phyloP scores from a whole-genome alignment of 2,888 invertebrate species.

The Neria commutata region DNA sequence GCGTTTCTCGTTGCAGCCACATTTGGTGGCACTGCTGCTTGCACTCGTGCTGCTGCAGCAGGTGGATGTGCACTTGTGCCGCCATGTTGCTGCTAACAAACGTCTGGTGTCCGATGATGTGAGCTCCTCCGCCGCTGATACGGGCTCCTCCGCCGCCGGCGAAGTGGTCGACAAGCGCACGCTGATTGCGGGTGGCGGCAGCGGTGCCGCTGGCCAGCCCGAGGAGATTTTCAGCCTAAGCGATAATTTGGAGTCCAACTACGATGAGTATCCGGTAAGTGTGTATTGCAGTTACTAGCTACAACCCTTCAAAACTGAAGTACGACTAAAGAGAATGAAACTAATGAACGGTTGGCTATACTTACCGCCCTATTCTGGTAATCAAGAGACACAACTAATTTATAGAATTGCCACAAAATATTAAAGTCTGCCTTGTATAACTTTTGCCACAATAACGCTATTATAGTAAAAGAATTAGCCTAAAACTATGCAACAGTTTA shows the following conservation, averaged over 20 bases:
- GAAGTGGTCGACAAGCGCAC: neutral
- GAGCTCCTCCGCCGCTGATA: neutral
- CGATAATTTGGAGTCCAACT: conserved; percentile 47
- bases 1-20: conserved; percentile 17
- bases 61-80: conserved; percentile 44
- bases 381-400: no score
- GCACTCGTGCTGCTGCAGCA: conserved; percentile 44
- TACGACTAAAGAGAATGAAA: no score
- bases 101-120: conserved; percentile 10
- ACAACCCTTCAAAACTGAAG: no score
- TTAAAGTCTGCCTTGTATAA: no score
- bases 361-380: no score
- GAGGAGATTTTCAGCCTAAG: conserved; percentile 51
- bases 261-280: conserved; percentile 60
- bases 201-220: conserved; percentile 36
- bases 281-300: neutral
- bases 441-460: no score
- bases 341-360: no score
- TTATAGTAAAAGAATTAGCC: no score
- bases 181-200: conserved; percentile 5
- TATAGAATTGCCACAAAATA: no score
- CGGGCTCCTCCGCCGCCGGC: neutral
- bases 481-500: no score
- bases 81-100: conserved; percentile 37
- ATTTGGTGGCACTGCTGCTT: conserved; percentile 41